Base-by-base conservation (phyloP, 1,140 invertebrate species). In the Sycophaga agraensis region DNA sequence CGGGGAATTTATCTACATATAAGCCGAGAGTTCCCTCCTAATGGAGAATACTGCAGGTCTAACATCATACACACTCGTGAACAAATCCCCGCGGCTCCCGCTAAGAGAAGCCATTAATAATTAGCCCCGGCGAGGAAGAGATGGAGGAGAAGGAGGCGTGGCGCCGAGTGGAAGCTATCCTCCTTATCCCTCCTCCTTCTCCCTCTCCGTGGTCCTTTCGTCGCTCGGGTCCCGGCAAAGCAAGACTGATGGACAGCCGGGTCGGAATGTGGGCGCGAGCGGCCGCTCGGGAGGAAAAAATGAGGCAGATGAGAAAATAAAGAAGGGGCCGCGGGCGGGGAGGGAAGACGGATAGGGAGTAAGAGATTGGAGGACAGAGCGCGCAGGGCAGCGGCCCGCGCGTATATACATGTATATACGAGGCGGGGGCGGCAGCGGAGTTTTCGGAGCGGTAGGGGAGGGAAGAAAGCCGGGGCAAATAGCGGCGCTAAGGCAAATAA, bases 281-380 rank as follows among this genome's bases (percentile, higher is more conserved):
- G 14, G 34, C 39, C 17, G 55, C 24, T 21, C 19, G 19, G 6
- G 14, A 19, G 19, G 28, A 35, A 51, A 22, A 28, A 31, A 45
- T 17, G 40, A 34, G 14, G 22, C 5, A 48, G 8, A 48, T 26
- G 28, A 48, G 5, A 48, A 31, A 39, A 22, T 22, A 22, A 51
- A 37, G 49, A 51, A 7, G 12, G 49, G 37, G 21, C 31, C 21
- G 28, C 28, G 28, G 28, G 4, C 11, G 42, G 42, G n/a, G 42
- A 17, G 17, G 55, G 34, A 48, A 58, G 37, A 53, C 12, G 45
- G 46, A 50, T 49, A 50, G 46, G 31, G 57, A 51, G 37, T 31
- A 31, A 40, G 16, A 59, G 58, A 53, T 42, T 40, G 48, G 24
- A 43, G 24, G 48, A 50, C 35, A 42, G 24, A 43, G 35, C 17